Percentiles rank a stretch among this genome's conserved stretches.
phyloP scores from a whole-genome alignment of 2,797 vertebrate species.

The Pangasius macronema region DNA sequence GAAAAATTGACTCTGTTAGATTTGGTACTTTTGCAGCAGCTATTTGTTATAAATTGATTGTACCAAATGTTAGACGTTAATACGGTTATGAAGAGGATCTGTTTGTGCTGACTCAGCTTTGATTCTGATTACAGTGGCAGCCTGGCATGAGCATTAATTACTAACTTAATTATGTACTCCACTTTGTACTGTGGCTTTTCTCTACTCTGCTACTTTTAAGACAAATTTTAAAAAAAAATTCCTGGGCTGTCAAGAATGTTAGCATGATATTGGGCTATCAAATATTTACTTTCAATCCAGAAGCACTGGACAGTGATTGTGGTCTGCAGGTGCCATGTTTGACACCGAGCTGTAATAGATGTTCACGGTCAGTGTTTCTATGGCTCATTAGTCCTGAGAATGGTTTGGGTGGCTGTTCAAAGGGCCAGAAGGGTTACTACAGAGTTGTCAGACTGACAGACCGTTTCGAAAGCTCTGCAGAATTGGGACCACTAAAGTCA shows the following conservation, averaged over 20 bases:
- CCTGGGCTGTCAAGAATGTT: background rate
- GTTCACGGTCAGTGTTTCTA: background rate
- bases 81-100: background rate
- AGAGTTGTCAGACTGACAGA: background rate
- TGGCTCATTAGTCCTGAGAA: constrained; percentile 3
- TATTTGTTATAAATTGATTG: background rate
- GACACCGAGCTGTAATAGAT: background rate
- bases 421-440: background rate
- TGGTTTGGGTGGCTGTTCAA: background rate
- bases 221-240: background rate
- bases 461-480: constrained; percentile 16
- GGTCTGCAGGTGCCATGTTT: background rate
- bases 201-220: background rate
- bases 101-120: constrained; percentile 45
- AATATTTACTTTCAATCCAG: background rate
- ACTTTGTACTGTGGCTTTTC: background rate
- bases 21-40: background rate
- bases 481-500: background rate
- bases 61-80: background rate
- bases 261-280: background rate
- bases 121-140: constrained; percentile 62
- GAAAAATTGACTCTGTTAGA: background rate
- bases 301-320: background rate
- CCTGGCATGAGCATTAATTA: constrained; percentile 62
- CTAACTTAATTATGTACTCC: constrained; percentile 57